Evolutionary conservation across 1,140 invertebrate genomes (phyloP).

Genomic region (Cyclargus thomasi): DNA sequence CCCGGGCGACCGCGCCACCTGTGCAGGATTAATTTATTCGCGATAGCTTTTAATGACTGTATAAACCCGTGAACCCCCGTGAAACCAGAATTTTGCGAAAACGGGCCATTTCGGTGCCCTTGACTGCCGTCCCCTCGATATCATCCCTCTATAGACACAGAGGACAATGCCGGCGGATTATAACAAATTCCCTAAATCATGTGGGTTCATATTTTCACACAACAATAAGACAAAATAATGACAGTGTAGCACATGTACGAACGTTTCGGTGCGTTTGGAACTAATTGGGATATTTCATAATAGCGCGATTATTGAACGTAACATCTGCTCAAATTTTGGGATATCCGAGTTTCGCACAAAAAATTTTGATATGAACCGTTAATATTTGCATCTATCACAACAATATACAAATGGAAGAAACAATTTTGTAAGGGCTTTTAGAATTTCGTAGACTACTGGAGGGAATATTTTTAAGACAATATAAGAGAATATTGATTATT

Average conservation of each 20-base stretch:
- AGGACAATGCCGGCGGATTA: conserved; percentile 68
- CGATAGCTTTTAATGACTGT: conserved; percentile 44
- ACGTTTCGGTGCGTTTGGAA: conserved; percentile 64
- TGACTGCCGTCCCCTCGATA: conserved; percentile 37
- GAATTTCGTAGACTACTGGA: too few relatives aligned
- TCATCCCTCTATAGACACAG: conserved; percentile 46
- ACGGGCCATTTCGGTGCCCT: conserved; percentile 18
- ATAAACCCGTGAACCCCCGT: conserved; percentile 21
- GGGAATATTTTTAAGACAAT: too few relatives aligned
- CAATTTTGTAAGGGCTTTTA: background rate
- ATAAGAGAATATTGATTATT: background rate
- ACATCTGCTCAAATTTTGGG: conserved; percentile 55
- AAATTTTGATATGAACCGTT: background rate
- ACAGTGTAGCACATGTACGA: conserved; percentile 68
- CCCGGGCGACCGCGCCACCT: conserved; percentile 52
- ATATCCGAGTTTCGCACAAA: background rate
- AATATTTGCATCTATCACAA: background rate
- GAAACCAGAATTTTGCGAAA: conserved; percentile 26
- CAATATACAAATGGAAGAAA: background rate
- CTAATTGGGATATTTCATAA: conserved; percentile 73
- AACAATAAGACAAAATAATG: conserved; percentile 72
- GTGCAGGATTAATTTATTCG: conserved; percentile 56
- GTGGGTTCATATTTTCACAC: conserved; percentile 66
- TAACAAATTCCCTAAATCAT: conserved; percentile 70
- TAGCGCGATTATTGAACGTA: conserved; percentile 53